Evolutionary conservation across 2,888 invertebrate species (phyloP), one percentile per base, ranked within the genome.

Genomic region (Kuschelorhynchus macadamiae): DNA sequence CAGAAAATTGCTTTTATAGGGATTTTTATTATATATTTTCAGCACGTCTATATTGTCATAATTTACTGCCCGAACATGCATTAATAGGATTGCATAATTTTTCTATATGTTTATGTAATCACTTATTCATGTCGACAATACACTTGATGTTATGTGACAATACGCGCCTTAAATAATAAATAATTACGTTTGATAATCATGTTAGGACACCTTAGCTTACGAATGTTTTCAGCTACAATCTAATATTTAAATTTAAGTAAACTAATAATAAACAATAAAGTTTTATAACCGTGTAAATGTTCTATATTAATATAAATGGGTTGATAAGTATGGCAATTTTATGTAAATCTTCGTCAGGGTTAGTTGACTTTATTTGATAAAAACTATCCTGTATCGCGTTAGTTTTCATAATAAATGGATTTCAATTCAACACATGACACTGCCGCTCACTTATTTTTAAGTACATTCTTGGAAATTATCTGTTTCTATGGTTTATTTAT

Each of bases 331-430:
- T 67, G 49, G 62, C 59, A 60, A 66, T 65, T 64, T 67, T 65
- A 68, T 67, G 70, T 67, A 67, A 67, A 71, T 47, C 36, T 36
- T 4, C 50, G 49, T 33, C 47, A 21, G 44, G 53, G 52, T 55
- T 55, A 55, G 55, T 55, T 55, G 39, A 55, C 16, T 41, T 41
- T 36, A 36, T 63, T 67, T 65, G 72, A 71, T 70, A 70, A 46
- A 47, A 53, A 16, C 32, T 67, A 32, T 64, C 62, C 66, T 57
- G 53, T 62, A 60, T 61, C 68, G 63, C 47, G 39, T 69, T 75
- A 69, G 68, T 78, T 78, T 77, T 75, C 76, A 78, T 78, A 78
- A 78, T 76, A 76, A 70, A 70, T 74, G 72, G 71, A 76, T 77
- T 77, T 74, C 75, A 72, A 77, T 77, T 75, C 77, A 46, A 53